Percentiles rank a stretch among this genome's conserved stretches.
Conservation (phyloP, 2,797 vertebrate species). For the Acipenser transmontanus region DNA sequence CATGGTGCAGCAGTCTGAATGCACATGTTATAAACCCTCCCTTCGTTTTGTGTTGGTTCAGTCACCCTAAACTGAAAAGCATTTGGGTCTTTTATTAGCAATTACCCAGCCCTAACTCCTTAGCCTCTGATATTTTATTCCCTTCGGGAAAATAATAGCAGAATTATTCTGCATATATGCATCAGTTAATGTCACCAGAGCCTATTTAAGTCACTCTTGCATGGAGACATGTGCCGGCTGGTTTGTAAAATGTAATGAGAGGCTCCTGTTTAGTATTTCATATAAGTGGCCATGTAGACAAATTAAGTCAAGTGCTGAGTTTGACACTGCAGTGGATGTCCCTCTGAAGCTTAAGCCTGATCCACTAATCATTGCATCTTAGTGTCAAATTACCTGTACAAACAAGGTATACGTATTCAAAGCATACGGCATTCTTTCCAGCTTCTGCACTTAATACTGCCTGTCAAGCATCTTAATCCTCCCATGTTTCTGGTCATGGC, state of each 20-base stretch:
- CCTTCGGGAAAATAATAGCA: not conserved
- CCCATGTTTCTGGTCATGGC: not conserved
- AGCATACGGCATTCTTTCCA: not conserved
- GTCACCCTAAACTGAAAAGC: not conserved
- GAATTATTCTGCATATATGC: not conserved
- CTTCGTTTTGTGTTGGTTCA: not conserved
- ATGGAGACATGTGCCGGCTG: not conserved
- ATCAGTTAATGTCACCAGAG: constrained; percentile 8
- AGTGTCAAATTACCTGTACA: not conserved
- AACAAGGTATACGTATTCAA: not conserved
- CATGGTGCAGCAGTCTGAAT: not conserved
- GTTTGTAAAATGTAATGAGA: constrained; percentile 9
- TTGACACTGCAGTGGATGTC: not conserved
- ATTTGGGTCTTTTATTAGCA: not conserved
- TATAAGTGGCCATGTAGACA: not conserved
- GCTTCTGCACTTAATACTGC: not conserved
- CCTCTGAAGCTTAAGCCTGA: not conserved
- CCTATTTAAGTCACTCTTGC: constrained; percentile 5
- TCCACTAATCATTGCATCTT: not conserved
- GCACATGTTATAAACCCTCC: not conserved
- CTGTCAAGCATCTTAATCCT: not conserved
- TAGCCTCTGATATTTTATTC: not conserved
- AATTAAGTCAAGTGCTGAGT: not conserved
- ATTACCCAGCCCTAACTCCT: not conserved
- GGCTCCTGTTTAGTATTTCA: constrained; percentile 2